Conservation (phyloP, 2,797 vertebrate genomes). For the Lycodopsis pacificus region DNA sequence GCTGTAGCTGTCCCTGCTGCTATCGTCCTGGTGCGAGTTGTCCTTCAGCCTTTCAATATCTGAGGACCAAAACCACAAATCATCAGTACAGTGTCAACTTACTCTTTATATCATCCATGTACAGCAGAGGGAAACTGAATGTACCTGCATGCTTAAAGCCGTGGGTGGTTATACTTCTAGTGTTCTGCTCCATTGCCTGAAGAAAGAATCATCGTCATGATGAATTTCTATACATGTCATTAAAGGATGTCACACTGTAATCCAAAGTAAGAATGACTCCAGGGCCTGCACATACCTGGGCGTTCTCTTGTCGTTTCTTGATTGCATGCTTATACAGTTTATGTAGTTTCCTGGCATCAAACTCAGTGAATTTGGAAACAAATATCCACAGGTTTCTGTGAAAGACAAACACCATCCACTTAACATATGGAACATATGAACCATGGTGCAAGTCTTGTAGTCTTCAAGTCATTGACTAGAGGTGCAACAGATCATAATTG, state of each 20-base stretch:
- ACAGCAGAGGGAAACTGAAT: not conserved
- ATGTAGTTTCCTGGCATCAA: conserved; percentile 98
- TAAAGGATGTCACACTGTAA: not conserved
- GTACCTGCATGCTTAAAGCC: conserved; percentile 92
- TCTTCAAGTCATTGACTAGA: too few relatives aligned
- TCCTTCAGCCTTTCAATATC: conserved; percentile 95
- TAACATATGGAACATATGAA: not conserved
- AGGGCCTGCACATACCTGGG: conserved; percentile 85
- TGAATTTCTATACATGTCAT: not conserved
- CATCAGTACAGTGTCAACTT: rapidly evolving
- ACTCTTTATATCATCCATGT: rapidly evolving
- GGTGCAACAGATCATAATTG: too few relatives aligned
- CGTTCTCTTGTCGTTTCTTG: conserved; percentile 96
- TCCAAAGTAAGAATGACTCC: not conserved
- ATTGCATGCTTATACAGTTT: conserved; percentile 99
- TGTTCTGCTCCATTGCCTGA: conserved; percentile 93
- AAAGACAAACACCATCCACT: conserved; percentile 33
- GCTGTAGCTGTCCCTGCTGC: conserved; percentile 97
- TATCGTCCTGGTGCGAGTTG: conserved; percentile 94
- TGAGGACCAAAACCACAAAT: conserved; percentile 52
- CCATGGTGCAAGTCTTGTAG: not conserved
- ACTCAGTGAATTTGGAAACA: conserved; percentile 99
- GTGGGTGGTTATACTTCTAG: conserved; percentile 86
- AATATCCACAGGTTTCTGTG: conserved; percentile 99
- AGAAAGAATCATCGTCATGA: conserved; percentile 52